Base-by-base conservation (phyloP, 2,888 invertebrate species). In the Pristionchus exspectatus region DNA sequence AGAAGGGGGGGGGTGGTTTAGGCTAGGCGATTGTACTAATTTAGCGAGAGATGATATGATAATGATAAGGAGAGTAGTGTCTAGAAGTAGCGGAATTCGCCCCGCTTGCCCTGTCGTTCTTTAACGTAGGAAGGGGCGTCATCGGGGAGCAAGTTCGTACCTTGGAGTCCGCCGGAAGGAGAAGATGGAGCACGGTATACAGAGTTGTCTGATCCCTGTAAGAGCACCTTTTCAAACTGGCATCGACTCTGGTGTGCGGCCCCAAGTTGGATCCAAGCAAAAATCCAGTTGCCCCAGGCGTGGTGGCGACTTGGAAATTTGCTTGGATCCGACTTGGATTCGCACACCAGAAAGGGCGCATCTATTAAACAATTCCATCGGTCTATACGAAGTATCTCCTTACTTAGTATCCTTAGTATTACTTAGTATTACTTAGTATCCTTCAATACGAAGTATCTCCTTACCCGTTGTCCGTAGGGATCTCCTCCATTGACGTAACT, bases 61-160 rank as follows among this genome's bases (percentile, higher is more conserved):
- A 30, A 50, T 38, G 30, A 72, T 4, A 16, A 50, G 59, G 88
- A 74, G 56, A 14, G 84, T 27, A 14, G 84, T 27, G 30, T n/a
- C 92, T 91, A 95, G 90, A 95, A 95, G 91, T 95, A 95, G 88
- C 95, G 93, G 92, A 95, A 95, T 90, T 95, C 95, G 90, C 95
- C 95, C 84, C 94, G 93, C 91, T 92, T 93, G 66, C 95, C 95
- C 90, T 93, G 94, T 21, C 95, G 93, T 88, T 94, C 92, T 91
- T 94, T 95, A 88, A 95, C 93, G 91, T 94, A 95, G 33, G 95
- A 93, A 27, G 95, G 95, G 69, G 95, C 94, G 90, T 94, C 94
- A 88, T 94, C 94, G 63, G 93, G 92, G 85, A 93, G 91, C 87
- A 94, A 91, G 91, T 93, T 92, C 94, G 93, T 93, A 91, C 92